A percentile compares a stretch with the other conserved stretches of the same genome.
Conservation (phyloP, 2,113 vertebrate species). For the Urocolius indicus region DNA sequence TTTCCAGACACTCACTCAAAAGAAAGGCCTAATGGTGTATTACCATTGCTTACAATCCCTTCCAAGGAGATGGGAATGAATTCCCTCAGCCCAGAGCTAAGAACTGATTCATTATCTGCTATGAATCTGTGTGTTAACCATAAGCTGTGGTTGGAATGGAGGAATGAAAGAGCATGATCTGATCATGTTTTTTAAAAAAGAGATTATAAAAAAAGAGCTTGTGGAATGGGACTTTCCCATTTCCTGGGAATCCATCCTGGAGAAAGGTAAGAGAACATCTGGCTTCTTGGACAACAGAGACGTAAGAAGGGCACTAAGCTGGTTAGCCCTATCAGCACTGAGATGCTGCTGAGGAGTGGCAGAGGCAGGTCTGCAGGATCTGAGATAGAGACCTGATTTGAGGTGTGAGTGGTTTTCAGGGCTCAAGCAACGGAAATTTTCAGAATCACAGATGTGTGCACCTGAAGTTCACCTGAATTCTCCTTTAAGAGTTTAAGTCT, state of each 20-base stretch:
- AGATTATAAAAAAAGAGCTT: background rate
- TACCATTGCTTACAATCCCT: background rate
- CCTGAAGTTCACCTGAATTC: background rate
- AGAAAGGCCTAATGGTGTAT: background rate
- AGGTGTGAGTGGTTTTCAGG: background rate
- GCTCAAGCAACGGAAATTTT: background rate
- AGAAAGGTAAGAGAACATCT: background rate
- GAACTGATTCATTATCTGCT: background rate
- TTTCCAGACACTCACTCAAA: background rate
- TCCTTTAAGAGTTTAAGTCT: background rate
- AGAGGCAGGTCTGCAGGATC: background rate
- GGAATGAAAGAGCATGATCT: background rate
- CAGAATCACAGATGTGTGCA: background rate
- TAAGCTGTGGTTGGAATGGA: background rate
- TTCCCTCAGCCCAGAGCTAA: background rate
- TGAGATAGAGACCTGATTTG: background rate
- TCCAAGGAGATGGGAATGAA: background rate
- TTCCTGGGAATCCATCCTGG: background rate
- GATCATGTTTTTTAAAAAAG: background rate
- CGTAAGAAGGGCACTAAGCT: rapidly evolving
- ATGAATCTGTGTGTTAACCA: background rate
- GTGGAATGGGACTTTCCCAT: background rate
- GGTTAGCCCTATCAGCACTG: background rate
- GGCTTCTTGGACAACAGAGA: background rate
- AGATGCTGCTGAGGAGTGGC: background rate